Percentiles rank a stretch among this genome's conserved stretches.
phyloP scores from a whole-genome alignment of 2,113 vertebrate species.

The Tautogolabrus adspersus region DNA sequence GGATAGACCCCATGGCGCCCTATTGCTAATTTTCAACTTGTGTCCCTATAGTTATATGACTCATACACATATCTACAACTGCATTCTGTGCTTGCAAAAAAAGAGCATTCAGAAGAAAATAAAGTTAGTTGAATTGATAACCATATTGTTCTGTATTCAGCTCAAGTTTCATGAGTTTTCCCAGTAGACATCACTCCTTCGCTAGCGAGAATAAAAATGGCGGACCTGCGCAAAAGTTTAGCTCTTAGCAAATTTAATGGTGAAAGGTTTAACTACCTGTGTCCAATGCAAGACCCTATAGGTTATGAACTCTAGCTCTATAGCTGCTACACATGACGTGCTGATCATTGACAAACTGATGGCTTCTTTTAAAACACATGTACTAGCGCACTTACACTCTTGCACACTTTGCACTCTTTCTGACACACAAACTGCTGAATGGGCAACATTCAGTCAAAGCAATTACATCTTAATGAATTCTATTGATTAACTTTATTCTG shows the following conservation, averaged over 20 bases:
- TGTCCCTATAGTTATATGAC: no score
- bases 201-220: no score
- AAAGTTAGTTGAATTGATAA: no score
- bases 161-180: no score
- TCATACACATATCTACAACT: no score
- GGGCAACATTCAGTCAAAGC: conserved; percentile 23
- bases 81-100: no score
- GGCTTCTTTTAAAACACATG: conserved; percentile 9
- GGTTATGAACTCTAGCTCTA: conserved; percentile 25
- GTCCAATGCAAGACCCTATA: background rate
- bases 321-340: background rate
- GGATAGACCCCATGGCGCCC: no score
- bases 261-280: conserved; percentile 40
- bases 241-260: conserved; percentile 47
- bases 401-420: background rate
- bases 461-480: conserved; percentile 54
- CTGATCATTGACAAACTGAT: background rate
- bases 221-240: no score
- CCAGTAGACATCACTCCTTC: no score
- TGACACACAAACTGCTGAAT: conserved; percentile 40
- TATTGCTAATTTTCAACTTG: no score
- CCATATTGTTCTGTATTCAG: no score
- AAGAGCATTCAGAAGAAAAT: no score
- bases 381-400: background rate
- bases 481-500: conserved; percentile 51